Evolutionary conservation across 1,140 invertebrate species (phyloP).

Genomic region (Ephestia elutella): DNA sequence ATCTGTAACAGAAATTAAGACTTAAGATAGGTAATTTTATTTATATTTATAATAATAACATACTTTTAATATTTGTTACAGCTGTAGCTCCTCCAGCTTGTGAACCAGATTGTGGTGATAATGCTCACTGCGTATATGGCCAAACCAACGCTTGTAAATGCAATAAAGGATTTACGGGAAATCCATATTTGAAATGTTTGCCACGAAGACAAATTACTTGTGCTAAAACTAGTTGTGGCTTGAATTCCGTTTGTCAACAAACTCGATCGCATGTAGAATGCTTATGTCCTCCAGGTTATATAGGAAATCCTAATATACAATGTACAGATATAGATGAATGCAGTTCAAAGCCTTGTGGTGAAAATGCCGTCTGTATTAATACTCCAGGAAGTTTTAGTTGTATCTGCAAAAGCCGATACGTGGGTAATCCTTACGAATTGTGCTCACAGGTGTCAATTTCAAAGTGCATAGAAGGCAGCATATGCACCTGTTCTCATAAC

Average conservation of each 20-base stretch:
- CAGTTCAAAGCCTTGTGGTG: conserved; percentile 85
- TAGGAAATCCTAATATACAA: conserved; percentile 89
- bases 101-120: conserved; percentile 84
- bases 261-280: conserved; percentile 85
- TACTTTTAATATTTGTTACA: conserved; percentile 34
- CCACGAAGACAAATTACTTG: conserved; percentile 83
- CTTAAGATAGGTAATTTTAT: too few species aligned
- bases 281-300: conserved; percentile 85
- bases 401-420: conserved; percentile 85
- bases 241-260: conserved; percentile 85
- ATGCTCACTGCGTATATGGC: conserved; percentile 92
- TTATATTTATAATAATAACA: too few species aligned
- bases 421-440: conserved; percentile 89
- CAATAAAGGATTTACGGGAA: conserved; percentile 87
- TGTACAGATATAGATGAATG: conserved; percentile 93
- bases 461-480: conserved; percentile 79
- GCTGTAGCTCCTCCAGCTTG: conserved; percentile 86
- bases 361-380: conserved; percentile 91
- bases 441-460: conserved; percentile 81
- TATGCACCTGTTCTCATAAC: conserved; percentile 81
- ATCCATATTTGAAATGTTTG: conserved; percentile 89
- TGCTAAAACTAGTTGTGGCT: conserved; percentile 82
- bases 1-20: too few species aligned
- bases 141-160: conserved; percentile 86
- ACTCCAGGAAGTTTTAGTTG: conserved; percentile 91